Evolutionary conservation across 2,888 invertebrate species (phyloP).

Genomic region (Tipula confusa): DNA sequence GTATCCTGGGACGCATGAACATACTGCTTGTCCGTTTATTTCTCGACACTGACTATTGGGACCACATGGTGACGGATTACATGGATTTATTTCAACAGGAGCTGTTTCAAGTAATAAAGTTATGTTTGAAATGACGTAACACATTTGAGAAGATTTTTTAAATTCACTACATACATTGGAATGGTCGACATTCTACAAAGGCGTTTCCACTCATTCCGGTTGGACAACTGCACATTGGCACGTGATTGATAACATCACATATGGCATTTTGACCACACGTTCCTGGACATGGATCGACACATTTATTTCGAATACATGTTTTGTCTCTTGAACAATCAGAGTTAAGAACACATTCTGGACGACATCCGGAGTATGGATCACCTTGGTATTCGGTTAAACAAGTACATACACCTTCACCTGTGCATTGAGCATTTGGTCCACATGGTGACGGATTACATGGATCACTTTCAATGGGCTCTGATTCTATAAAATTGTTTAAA

Average conservation of each 20-base stretch:
- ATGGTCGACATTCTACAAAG: constrained; percentile 58
- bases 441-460: constrained; percentile 70
- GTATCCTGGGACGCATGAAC: constrained; percentile 62
- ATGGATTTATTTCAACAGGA: constrained; percentile 48
- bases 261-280: constrained; percentile 60
- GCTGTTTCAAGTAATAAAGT: constrained; percentile 42
- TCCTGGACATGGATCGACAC: constrained; percentile 58
- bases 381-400: constrained; percentile 61
- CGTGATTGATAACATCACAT: constrained; percentile 56
- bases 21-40: constrained; percentile 62
- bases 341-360: constrained; percentile 61
- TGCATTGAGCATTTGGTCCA: constrained; percentile 62
- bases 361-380: constrained; percentile 62
- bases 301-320: constrained; percentile 59
- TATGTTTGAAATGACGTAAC: constrained; percentile 45
- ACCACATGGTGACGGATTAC: constrained; percentile 61
- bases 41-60: constrained; percentile 61
- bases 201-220: constrained; percentile 64
- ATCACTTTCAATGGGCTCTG: constrained; percentile 51
- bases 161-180: constrained; percentile 47
- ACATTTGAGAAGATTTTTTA: too few relatives aligned
- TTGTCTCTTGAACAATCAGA: constrained; percentile 56
- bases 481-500: constrained; percentile 49
- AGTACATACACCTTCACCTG: constrained; percentile 62
- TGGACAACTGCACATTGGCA: constrained; percentile 58